Percentiles rank a stretch among this genome's conserved stretches.
These are phyloP conservation scores for Telmatherina bonti DNA, from an alignment of 2,797 vertebrate genomes.

Conservation along the genomic window DNA sequence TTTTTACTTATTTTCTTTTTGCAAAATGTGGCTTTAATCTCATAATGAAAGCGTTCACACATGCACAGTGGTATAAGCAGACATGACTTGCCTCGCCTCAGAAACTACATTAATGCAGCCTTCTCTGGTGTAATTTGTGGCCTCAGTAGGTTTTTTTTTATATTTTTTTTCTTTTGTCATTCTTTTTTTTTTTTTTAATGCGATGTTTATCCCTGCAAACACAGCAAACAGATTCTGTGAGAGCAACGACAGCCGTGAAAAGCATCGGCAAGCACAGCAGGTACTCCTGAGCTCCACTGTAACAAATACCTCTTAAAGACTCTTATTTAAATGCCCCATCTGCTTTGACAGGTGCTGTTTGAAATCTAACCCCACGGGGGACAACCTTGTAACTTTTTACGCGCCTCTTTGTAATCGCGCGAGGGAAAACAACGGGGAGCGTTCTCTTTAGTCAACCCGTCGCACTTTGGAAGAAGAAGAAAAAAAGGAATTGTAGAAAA, in stretches of 20 bases:
- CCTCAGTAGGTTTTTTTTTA: constrained; percentile 72
- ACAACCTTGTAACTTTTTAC: constrained; percentile 85
- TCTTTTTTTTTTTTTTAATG: constrained; percentile 62
- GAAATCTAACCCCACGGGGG: constrained; percentile 85
- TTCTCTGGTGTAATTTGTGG: constrained; percentile 78
- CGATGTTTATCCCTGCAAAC: constrained; percentile 80
- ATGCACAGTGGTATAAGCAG: constrained; percentile 28
- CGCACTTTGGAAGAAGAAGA: constrained; percentile 68
- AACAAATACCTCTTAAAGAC: constrained; percentile 86
- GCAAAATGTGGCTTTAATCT: not conserved
- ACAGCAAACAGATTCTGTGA: constrained; percentile 80
- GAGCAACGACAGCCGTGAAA: constrained; percentile 81
- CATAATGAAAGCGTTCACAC: not conserved
- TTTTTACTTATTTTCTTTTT: not conserved
- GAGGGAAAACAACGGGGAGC: constrained; percentile 77
- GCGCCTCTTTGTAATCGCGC: constrained; percentile 78
- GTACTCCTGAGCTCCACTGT: constrained; percentile 77
- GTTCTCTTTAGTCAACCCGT: constrained; percentile 76
- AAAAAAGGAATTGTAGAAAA: constrained; percentile 57
- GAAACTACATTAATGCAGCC: constrained; percentile 79
- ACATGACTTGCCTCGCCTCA: constrained; percentile 57
- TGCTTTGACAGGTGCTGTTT: constrained; percentile 89
- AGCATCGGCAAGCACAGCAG: constrained; percentile 85
- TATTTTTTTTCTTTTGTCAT: constrained; percentile 26
- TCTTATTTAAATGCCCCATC: constrained; percentile 87